Evolutionary conservation across 2,113 vertebrate genomes (phyloP).

Genomic region (Prolemur simus): DNA sequence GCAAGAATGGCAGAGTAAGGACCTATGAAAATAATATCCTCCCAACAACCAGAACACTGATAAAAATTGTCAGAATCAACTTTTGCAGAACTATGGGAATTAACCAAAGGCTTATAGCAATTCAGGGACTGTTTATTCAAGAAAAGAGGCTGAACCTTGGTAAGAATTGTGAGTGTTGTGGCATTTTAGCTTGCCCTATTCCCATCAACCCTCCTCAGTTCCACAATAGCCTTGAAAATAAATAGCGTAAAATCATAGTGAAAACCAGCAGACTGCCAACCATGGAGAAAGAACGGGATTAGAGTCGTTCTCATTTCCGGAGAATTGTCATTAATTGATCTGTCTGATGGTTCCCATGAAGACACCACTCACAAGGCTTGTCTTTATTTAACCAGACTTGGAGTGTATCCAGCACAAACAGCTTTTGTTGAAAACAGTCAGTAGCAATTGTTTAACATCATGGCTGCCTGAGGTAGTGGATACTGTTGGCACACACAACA

Average conservation of each 20-base stretch:
- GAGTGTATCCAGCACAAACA: neutral
- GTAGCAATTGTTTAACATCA: conserved; percentile 6
- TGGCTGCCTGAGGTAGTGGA: neutral
- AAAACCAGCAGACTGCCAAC: neutral
- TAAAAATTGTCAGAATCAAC: neutral
- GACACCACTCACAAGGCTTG: neutral
- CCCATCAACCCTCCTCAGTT: neutral
- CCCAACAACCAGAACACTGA: neutral
- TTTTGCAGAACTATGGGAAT: neutral
- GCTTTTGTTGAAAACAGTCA: conserved; percentile 4
- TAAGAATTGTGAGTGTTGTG: neutral
- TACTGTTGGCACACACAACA: neutral
- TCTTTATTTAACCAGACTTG: conserved; percentile 14
- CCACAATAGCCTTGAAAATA: neutral
- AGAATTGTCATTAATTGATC: neutral
- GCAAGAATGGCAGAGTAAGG: neutral
- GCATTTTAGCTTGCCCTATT: neutral
- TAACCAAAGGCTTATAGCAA: neutral
- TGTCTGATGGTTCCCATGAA: neutral
- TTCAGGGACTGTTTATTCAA: neutral
- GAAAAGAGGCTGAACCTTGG: neutral
- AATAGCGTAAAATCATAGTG: neutral
- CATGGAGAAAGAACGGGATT: neutral
- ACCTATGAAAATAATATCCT: neutral
- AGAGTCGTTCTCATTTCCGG: neutral